Evolutionary conservation across 92 coral and sea anemone species (phyloP), one percentile per base, ranked within the genome.

Genomic region (Actinernus sp.): DNA sequence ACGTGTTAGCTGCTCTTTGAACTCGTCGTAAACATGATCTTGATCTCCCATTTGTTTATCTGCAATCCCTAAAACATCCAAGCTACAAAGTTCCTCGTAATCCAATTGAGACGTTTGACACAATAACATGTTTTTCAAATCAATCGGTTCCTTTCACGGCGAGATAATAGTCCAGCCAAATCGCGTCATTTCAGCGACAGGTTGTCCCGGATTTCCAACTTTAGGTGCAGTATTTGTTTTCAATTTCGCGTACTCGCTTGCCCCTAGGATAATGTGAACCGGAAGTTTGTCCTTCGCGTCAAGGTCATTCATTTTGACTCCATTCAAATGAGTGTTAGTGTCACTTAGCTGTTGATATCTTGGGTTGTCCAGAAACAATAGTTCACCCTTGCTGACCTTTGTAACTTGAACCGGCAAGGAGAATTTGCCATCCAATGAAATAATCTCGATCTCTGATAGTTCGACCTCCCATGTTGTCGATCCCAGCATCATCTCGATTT

Each of bases 101-200:
- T n/a, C n/a, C n/a, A n/a, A n/a, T n/a, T n/a, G n/a, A n/a, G n/a
- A n/a, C n/a, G n/a, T n/a, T n/a, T n/a, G n/a, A n/a, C n/a, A n/a
- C n/a, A n/a, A n/a, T n/a, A n/a, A n/a, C n/a, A n/a, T n/a, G n/a
- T n/a, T n/a, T n/a, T n/a, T n/a, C n/a, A n/a, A n/a, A n/a, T n/a
- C n/a, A n/a, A n/a, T n/a, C n/a, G n/a, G n/a, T n/a, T n/a, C n/a
- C n/a, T n/a, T n/a, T n/a, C n/a, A n/a, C n/a, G 89, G 93, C 41
- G 84, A 80, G 79, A 81, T 74, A 6, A 86, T 30, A 1, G 82
- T 24, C 92, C 87, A 79, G 22, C 92, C 92, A 57, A 86, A 61
- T 18, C 59, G 73, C 32, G 84, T 86, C 3, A 60, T 53, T 55
- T 73, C 87, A 8, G 92, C 88, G n/a, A 73, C 79, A 8, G 92